Evolutionary conservation across 2,113 vertebrate genomes (phyloP).

Genomic region (Spheniscus mendiculus): DNA sequence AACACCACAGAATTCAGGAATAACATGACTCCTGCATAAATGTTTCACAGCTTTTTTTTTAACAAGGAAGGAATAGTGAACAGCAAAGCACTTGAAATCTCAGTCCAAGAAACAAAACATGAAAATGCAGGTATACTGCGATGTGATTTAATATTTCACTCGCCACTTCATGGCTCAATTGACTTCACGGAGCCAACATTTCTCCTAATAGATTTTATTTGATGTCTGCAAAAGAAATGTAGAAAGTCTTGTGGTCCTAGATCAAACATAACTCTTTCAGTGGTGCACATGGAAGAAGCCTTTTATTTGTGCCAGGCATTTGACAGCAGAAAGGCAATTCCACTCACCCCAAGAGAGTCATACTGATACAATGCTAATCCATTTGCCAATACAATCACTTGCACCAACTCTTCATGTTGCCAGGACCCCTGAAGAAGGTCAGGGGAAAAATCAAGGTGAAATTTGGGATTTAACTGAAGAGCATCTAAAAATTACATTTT

Average conservation of each 20-base stretch:
- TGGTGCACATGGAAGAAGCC: background rate
- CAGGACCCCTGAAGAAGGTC: background rate
- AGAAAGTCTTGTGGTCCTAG: background rate
- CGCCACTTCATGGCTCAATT: no score
- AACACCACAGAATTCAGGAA: background rate
- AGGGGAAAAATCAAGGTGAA: background rate
- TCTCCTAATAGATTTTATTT: background rate
- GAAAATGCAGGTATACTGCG: background rate
- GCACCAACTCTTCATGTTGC: background rate
- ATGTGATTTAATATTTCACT: background rate
- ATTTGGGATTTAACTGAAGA: background rate
- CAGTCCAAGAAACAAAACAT: background rate
- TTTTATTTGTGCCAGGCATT: background rate
- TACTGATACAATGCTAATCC: background rate
- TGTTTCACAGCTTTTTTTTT: background rate
- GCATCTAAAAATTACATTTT: background rate
- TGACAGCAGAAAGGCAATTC: background rate
- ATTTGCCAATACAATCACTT: background rate
- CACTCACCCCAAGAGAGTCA: background rate
- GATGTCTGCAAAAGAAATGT: background rate
- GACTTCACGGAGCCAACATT: background rate
- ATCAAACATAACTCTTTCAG: background rate
- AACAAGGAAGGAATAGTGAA: background rate
- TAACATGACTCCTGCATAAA: background rate
- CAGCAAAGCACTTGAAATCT: background rate